Conservation (phyloP, 2,888 invertebrate species). For the Drosophila paramelanica region DNA sequence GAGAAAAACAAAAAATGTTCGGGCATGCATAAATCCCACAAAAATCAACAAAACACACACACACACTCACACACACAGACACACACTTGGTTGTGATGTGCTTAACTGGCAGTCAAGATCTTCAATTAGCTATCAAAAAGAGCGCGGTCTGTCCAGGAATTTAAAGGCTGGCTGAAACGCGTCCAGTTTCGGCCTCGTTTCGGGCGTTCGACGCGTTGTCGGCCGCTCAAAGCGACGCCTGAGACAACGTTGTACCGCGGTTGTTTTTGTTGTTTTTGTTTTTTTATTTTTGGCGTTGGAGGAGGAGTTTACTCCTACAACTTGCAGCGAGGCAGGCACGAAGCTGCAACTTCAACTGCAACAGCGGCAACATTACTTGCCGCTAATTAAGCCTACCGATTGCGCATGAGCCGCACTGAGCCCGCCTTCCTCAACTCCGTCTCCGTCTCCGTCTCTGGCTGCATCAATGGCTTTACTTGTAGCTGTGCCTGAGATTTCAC, state of each 20-base stretch:
- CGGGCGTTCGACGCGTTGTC: constrained; percentile 44
- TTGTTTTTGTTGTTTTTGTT: not conserved
- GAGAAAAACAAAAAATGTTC: constrained; percentile 12
- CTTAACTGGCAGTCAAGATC: constrained; percentile 72
- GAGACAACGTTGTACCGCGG: not conserved
- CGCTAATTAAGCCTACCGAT: constrained; percentile 82
- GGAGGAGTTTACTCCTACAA: constrained; percentile 58
- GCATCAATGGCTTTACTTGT: constrained; percentile 12
- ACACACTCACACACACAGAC: constrained; percentile 1
- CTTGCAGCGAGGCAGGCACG: constrained; percentile 44
- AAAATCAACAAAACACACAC: constrained; percentile 13
- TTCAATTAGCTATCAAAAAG: constrained; percentile 82
- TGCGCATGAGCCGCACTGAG: constrained; percentile 57
- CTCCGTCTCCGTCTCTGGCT: constrained; percentile 2
- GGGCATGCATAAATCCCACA: constrained; percentile 23
- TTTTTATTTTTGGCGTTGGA: not conserved
- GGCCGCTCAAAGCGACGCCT: constrained; percentile 53
- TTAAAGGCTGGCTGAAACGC: constrained; percentile 62
- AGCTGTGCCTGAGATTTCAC: constrained; percentile 69
- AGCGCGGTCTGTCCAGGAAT: constrained; percentile 52
- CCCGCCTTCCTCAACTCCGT: constrained; percentile 4
- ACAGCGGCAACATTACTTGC: constrained; percentile 75
- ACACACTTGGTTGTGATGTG: constrained; percentile 34
- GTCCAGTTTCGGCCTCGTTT: constrained; percentile 55
- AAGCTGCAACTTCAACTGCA: constrained; percentile 36